phyloP scores from a whole-genome alignment of 2,113 vertebrate species.

The Fregata magnificens region DNA sequence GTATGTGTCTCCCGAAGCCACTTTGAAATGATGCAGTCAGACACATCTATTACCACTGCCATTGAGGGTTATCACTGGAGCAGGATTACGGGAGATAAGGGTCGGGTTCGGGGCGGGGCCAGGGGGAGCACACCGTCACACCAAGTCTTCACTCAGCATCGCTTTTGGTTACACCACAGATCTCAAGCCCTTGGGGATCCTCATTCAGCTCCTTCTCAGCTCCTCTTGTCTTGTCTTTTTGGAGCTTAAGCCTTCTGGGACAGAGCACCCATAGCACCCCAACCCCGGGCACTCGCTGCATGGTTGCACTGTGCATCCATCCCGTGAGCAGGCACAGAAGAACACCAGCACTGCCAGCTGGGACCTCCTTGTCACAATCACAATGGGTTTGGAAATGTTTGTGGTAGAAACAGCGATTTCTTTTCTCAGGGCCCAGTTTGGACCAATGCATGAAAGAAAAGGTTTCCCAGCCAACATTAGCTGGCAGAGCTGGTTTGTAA shows the following conservation, averaged over 20 bases:
- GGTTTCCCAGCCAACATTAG: constrained; percentile 39
- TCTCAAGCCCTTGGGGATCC: not conserved
- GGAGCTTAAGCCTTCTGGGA: not conserved
- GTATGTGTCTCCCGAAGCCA: too few relatives aligned
- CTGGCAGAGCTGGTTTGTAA: constrained; percentile 46
- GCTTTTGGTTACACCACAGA: not conserved
- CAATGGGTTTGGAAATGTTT: not conserved
- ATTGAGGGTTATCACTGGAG: too few relatives aligned
- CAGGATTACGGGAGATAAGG: too few relatives aligned
- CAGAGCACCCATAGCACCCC: not conserved
- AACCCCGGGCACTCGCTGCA: rapidly evolving
- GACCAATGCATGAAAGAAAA: not conserved
- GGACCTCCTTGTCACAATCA: not conserved
- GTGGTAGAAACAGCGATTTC: not conserved
- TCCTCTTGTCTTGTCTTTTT: not conserved
- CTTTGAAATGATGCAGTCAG: too few relatives aligned
- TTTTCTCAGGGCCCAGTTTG: not conserved
- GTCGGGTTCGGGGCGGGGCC: too few relatives aligned
- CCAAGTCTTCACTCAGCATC: not conserved
- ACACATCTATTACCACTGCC: too few relatives aligned
- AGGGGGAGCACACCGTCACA: too few relatives aligned
- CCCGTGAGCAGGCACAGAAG: not conserved
- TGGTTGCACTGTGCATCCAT: not conserved
- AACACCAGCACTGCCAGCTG: not conserved
- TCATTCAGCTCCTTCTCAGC: not conserved